These are phyloP conservation scores for Petrolisthes manimaculis DNA, from an alignment of 2,888 invertebrate species.

Conservation along the genomic window DNA sequence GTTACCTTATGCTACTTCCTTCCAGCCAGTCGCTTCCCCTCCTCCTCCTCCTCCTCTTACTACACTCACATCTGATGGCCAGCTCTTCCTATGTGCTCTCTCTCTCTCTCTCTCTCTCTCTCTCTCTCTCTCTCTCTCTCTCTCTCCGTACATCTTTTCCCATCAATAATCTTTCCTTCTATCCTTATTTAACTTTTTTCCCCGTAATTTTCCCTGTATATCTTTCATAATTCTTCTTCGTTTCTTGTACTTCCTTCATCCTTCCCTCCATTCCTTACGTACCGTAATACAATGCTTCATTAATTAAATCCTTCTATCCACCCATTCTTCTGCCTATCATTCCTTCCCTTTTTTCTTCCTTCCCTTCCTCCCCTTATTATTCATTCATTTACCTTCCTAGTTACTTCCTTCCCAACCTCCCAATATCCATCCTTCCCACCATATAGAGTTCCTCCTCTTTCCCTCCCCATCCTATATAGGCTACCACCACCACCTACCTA, in stretches of 20 bases:
- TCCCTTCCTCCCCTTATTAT: neutral
- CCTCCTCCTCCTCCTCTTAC: no score
- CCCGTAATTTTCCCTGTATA: neutral
- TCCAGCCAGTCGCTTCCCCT: no score
- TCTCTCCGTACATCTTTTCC: neutral
- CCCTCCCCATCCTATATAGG: neutral
- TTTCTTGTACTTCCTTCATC: neutral
- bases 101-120: slow-evolving; percentile 6
- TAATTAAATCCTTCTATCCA: neutral
- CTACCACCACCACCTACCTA: no score
- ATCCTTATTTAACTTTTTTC: neutral
- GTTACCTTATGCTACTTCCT: no score
- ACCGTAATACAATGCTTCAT: no score
- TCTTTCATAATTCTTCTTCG: neutral
- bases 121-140: slow-evolving; percentile 8
- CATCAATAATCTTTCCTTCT: neutral
- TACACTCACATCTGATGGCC: no score
- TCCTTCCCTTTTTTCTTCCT: neutral
- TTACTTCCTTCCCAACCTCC: no score
- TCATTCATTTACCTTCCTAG: no score
- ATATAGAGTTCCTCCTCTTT: no score
- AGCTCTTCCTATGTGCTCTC: no score
- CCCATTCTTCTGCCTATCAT: neutral
- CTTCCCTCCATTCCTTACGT: neutral
- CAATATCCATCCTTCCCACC: no score